Percentiles rank a stretch among this genome's conserved stretches.
phyloP scores from a whole-genome alignment of 53 echinoderm and acorn worm species.

The Crossaster papposus region DNA sequence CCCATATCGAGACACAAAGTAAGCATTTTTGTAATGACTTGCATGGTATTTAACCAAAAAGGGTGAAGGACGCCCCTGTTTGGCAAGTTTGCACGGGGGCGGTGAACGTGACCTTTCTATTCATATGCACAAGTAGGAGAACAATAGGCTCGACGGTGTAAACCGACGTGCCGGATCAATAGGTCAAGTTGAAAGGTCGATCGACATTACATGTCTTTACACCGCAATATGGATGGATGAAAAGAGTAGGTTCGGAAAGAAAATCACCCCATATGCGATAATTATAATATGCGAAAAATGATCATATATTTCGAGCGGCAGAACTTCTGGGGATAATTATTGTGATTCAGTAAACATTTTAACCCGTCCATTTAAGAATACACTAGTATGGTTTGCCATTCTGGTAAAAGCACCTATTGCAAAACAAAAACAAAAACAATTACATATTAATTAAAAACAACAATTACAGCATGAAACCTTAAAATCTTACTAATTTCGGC shows the following conservation, averaged over 20 bases:
- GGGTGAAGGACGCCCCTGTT: conserved; percentile 1
- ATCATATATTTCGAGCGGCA: no score
- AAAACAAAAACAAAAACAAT: no score
- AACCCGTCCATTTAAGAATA: neutral
- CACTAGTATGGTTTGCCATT: no score
- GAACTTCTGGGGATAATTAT: no score
- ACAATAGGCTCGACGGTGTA: neutral
- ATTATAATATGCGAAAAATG: neutral
- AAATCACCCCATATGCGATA: neutral
- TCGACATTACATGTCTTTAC: neutral
- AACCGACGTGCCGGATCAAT: neutral
- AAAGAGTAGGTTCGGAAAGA: neutral
- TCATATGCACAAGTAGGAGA: neutral
- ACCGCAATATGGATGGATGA: neutral
- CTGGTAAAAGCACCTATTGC: no score
- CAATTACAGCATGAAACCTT: no score
- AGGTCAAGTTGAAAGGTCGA: conserved; percentile 1
- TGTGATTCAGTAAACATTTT: no score
- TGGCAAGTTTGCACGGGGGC: neutral
- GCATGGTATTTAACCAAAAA: neutral
- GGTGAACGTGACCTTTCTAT: neutral
- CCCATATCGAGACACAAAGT: no score
- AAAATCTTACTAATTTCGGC: no score
- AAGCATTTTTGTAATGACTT: no score
- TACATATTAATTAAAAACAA: no score